Base-by-base conservation (phyloP, 2,888 invertebrate genomes). In the Cynaeus angustus region DNA sequence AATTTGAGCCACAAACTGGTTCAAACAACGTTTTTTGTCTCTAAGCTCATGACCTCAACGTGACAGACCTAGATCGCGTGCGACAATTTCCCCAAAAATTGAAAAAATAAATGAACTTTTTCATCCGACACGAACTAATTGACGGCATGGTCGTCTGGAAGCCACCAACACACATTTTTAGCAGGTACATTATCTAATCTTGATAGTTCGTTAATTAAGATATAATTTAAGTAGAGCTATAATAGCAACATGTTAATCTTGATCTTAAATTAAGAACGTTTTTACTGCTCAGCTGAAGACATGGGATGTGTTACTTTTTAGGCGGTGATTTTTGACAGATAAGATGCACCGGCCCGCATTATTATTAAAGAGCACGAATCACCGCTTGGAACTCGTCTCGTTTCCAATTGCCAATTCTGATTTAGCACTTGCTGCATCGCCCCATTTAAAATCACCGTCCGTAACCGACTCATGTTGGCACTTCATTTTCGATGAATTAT, bases 191-290 rank as follows among this genome's bases (percentile, higher is more conserved):
- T 56, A 68, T 56, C 68, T 64, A 68, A 71, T 71, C 71, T 71
- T 65, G 71, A 71, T 71, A 66, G 64, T 62, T 45, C 37, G 14
- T 48, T 71, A 71, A 71, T 71, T 67, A 71, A 71, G 68, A 65
- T 64, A 71, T 67, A 71, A 71, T 67, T 71, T 68, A 68, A 71
- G 64, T 68, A 59, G 67, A 28, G 67, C 59, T 58, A 66, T 74
- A 71, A 72, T 71, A 74, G 67, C 66, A 71, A 73, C 73, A 75
- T 70, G 75, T 73, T 77, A 75, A 74, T 75, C 70, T 70, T 70
- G 70, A 70, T 70, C 46, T 65, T 30, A 43, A 58, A 65, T 64
- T 66, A 56, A 48, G 56, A 37, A 13, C 46, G 52, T 64, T 64
- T 64, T 64, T 64, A 64, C 61, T 52, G 62, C 37, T 65, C 55